Base-by-base conservation (phyloP, 2,888 invertebrate species). In the Anorthoa munda region DNA sequence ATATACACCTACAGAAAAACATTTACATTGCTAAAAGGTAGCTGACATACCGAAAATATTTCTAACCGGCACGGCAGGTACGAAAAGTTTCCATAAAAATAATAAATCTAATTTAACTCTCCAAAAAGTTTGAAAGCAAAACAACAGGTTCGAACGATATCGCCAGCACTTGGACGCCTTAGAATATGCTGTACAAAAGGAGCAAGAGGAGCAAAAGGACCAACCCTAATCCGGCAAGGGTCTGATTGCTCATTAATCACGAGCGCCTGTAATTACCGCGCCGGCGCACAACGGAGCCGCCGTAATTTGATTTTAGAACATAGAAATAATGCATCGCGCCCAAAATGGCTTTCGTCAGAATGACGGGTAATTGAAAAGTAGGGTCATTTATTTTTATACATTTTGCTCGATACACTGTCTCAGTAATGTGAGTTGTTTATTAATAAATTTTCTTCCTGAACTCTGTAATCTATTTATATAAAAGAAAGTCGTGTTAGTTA, bases 221-320 rank as follows among this genome's bases (percentile, higher is more conserved):
- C 90, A 91, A 86, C 92, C 92, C 92, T 92, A 89, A 89, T 89
- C 90, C 89, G 85, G 89, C 89, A 90, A 90, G 91, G 92, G 92
- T 90, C 93, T 93, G 94, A 94, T 94, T 92, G 93, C 94, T 95
- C 95, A 95, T 95, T 96, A 95, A 95, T 95, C 96, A 95, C 93
- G 88, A 87, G 89, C 92, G 91, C 90, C 91, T 92, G 93, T 95
- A 94, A 95, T 95, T 94, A 94, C 95, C 90, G 89, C 92, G 91
- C 93, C 92, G 90, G 91, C 92, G 92, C 92, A 89, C 88, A 86
- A 86, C 90, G 81, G 70, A 83, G 81, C 86, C 82, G 87, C 85
- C 85, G 88, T 94, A 94, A 95, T 95, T 94, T 93, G 90, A 93
- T 94, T 95, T 94, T 92, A 91, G 92, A 90, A 89, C 91, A 92